These are phyloP conservation scores for Oreocharis arfaki DNA, from an alignment of 2,113 vertebrate species.

Conservation along the genomic window DNA sequence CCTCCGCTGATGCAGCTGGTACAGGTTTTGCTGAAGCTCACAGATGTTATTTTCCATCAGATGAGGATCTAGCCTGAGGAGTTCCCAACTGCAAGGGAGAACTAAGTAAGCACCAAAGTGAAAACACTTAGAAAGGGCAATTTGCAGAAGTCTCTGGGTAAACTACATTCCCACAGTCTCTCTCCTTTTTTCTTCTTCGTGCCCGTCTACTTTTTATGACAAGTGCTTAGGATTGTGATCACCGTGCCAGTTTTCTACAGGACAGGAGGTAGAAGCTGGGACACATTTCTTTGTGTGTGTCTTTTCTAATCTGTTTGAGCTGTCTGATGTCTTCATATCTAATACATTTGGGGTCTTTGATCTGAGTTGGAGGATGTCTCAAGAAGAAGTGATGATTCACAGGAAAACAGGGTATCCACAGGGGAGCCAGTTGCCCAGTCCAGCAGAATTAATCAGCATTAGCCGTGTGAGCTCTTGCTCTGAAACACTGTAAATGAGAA, in stretches of 20 bases:
- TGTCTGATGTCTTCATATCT: constrained; percentile 18
- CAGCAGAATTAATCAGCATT: constrained; percentile 44
- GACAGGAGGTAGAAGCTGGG: neutral
- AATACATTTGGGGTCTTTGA: neutral
- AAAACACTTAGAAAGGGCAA: neutral
- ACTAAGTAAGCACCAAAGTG: neutral
- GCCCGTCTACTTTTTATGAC: neutral
- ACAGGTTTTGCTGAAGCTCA: neutral
- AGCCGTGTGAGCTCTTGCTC: constrained; percentile 12
- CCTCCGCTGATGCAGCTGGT: neutral
- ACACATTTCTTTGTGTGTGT: neutral
- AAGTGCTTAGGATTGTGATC: neutral
- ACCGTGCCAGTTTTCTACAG: neutral
- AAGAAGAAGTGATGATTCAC: constrained; percentile 13
- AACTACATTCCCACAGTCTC: neutral
- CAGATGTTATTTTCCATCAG: neutral
- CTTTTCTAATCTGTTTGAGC: neutral
- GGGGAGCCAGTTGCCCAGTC: constrained; percentile 19
- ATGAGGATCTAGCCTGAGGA: neutral
- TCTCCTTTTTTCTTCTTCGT: neutral
- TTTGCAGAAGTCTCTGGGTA: neutral
- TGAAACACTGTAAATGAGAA: constrained; percentile 20
- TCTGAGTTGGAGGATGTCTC: neutral
- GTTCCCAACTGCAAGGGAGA: neutral
- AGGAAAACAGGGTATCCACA: constrained; percentile 26